These are phyloP conservation scores for Drosophila tsacasi DNA, from an alignment of 1,140 invertebrate species.

Conservation along the genomic window DNA sequence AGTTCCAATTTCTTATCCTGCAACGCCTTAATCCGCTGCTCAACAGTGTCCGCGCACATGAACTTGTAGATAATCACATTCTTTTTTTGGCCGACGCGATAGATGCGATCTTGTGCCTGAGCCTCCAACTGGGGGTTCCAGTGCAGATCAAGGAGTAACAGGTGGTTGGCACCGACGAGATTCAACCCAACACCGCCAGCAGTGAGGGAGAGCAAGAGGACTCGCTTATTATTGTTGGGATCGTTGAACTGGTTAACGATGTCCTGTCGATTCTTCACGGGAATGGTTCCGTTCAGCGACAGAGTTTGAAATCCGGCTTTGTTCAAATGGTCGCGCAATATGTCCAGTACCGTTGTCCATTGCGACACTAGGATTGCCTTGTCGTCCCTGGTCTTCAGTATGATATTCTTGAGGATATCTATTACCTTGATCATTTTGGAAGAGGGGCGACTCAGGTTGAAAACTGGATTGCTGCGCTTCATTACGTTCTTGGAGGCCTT, in stretches of 20 bases:
- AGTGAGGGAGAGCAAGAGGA: slow-evolving; percentile 93
- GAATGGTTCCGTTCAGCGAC: slow-evolving; percentile 89
- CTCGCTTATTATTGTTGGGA: slow-evolving; percentile 85
- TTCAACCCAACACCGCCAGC: slow-evolving; percentile 97
- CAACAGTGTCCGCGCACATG: slow-evolving; percentile 93
- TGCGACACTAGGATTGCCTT: slow-evolving; percentile 95
- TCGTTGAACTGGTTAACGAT: slow-evolving; percentile 92
- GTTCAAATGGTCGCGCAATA: slow-evolving; percentile 88
- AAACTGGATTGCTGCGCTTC: slow-evolving; percentile 90
- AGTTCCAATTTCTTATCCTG: slow-evolving; percentile 93
- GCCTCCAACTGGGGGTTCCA: slow-evolving; percentile 98
- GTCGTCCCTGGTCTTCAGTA: slow-evolving; percentile 87
- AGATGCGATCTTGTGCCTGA: slow-evolving; percentile 96
- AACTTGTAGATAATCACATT: slow-evolving; percentile 95
- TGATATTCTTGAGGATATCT: slow-evolving; percentile 86
- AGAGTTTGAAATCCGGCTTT: slow-evolving; percentile 86
- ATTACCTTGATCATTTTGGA: slow-evolving; percentile 89
- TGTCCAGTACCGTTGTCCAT: slow-evolving; percentile 91
- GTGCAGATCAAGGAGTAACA: slow-evolving; percentile 95
- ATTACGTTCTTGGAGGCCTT: slow-evolving; percentile 87
- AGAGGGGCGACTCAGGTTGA: slow-evolving; percentile 87
- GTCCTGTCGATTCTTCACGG: slow-evolving; percentile 87
- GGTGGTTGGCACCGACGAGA: slow-evolving; percentile 94
- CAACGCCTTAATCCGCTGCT: slow-evolving; percentile 92
- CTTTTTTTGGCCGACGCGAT: slow-evolving; percentile 94